phyloP scores from a whole-genome alignment of 2,888 invertebrate species.

The Atherix ibis region DNA sequence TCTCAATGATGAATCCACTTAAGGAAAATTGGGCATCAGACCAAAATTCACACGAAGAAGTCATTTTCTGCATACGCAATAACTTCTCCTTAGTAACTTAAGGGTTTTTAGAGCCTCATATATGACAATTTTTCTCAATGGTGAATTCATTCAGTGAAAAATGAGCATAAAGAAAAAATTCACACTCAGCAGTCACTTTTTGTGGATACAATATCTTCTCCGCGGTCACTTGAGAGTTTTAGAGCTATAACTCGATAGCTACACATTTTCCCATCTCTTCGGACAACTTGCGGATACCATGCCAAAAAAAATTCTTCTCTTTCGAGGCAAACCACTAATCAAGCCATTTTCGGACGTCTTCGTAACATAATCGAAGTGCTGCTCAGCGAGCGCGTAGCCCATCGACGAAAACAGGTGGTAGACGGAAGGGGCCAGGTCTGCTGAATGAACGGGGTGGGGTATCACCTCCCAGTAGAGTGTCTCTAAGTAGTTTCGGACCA shows the following conservation, averaged over 20 bases:
- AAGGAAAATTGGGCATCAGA: no score
- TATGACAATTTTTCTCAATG: no score
- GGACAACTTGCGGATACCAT: neutral
- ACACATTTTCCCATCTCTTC: neutral
- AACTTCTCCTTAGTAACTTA: no score
- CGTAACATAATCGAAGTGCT: neutral
- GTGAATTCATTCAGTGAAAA: no score
- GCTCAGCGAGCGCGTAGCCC: neutral
- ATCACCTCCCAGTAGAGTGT: slow-evolving; percentile 2
- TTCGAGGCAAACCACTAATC: neutral
- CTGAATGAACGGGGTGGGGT: neutral
- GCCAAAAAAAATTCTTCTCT: neutral
- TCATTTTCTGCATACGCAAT: no score
- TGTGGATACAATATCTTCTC: no score
- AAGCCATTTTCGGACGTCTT: slow-evolving; percentile 3
- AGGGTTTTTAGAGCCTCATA: no score
- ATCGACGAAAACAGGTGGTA: slow-evolving; percentile 1
- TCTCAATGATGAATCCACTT: no score
- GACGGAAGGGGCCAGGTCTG: neutral
- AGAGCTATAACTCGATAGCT: neutral
- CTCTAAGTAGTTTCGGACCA: neutral
- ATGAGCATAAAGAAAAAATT: no score
- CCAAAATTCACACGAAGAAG: no score
- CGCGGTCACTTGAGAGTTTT: no score
- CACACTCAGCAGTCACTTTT: no score